Evolutionary conservation across 2,113 vertebrate genomes (phyloP), one percentile per base, ranked within the genome.

Genomic region (Xyliphius kryptos): DNA sequence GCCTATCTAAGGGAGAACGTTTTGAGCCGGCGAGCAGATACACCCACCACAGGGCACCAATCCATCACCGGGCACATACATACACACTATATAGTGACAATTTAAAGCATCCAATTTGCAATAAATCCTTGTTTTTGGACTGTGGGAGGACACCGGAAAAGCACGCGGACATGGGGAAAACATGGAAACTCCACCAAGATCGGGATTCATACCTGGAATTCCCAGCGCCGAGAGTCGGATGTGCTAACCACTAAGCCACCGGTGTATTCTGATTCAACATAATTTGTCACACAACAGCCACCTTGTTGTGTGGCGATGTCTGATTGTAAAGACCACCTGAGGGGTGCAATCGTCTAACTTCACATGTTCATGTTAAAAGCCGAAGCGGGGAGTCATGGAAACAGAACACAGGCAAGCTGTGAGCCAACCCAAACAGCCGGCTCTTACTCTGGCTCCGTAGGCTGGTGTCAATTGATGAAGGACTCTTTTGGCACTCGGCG

Each of bases 391-490:
- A 57, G 66, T 48, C 52, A 43, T 62, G 71, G 61, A 65, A 68
- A 64, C 61, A 46, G 61, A 68, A 52, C n/a, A 11, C 48, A 17
- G 65, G 16, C 64, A 59, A 48, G 65, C 54, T 63, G 47, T 55
- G 38, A 43, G 56, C 56, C 50, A 66, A 73, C 44, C 46, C 46
- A 48, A 73, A 69, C 66, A 66, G 61, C 40, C 19, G 37, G 21
- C 5, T 63, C 47, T 51, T 26, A 17, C 40, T 58, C n/a, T 56
- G 53, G 53, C 52, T 50, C 52, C 48, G 38, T 32, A 44, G 53
- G 58, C 41, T 32, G 43, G 32, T 53, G 50, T 64, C 41, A 53
- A 46, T 47, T 44, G 32, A 63, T 46, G 22, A 69, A 46, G 41
- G 17, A 38, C 67, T 56, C 6, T 57, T 44, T 67, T 60, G 54